A percentile compares a stretch with the other conserved stretches of the same genome.
These are phyloP conservation scores for Chrysemys picta DNA, from an alignment of 2,113 vertebrate genomes.

Conservation along the genomic window DNA sequence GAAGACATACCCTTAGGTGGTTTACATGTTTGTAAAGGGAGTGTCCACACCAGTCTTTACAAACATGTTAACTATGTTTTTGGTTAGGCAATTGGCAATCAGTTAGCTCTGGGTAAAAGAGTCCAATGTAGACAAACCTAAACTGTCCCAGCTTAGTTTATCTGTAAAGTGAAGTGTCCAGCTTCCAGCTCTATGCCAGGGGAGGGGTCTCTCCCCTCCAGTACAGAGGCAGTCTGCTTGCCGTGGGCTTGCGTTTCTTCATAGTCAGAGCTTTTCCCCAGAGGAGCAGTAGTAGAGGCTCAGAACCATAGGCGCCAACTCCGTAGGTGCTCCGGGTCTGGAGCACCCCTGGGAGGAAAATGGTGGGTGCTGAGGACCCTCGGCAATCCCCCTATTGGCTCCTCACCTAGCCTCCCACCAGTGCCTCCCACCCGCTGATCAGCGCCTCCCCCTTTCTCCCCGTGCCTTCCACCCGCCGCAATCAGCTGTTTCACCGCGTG, in stretches of 20 bases:
- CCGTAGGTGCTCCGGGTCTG: no score
- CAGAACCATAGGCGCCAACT: background rate
- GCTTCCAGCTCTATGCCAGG: background rate
- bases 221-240: fast-evolving
- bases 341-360: no score
- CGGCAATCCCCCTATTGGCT: no score
- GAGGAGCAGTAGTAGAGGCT: background rate
- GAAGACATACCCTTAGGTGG: background rate
- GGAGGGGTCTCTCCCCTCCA: background rate
- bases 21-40: background rate
- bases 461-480: fast-evolving
- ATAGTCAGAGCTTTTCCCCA: background rate
- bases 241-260: background rate
- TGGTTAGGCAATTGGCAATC: background rate
- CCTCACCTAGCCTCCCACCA: no score
- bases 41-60: background rate
- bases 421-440: no score
- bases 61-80: background rate
- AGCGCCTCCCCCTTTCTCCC: no score
- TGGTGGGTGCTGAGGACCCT: no score
- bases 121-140: background rate
- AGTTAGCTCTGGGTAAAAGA: background rate
- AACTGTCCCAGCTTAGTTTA: slow-evolving; percentile 19
- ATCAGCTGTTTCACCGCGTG: no score
- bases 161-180: background rate